Conservation (phyloP, 1,140 invertebrate genomes). For the Cotesia glomerata region DNA sequence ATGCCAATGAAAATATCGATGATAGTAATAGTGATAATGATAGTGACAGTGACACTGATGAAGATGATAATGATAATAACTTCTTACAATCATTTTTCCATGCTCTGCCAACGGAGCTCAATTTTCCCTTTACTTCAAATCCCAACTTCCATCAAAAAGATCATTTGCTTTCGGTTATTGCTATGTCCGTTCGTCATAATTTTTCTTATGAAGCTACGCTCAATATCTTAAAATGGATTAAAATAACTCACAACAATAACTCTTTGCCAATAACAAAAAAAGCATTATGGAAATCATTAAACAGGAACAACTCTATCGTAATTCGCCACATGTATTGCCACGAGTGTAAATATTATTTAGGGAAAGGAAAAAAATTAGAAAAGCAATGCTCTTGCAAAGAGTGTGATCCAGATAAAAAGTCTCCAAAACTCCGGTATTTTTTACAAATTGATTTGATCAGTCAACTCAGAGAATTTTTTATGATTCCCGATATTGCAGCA, state of each 20-base stretch:
- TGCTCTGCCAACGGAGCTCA: too few species aligned
- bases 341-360: constrained; percentile 5
- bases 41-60: background rate
- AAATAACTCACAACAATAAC: background rate
- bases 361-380: background rate
- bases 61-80: background rate
- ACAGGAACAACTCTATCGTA: background rate
- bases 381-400: constrained; percentile 21
- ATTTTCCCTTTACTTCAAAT: background rate
- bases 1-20: background rate
- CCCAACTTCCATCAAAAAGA: background rate
- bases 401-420: constrained; percentile 20
- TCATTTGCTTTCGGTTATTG: background rate
- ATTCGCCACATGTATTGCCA: constrained; percentile 15
- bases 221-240: background rate
- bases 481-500: background rate
- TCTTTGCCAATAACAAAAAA: constrained; percentile 9
- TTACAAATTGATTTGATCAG: constrained; percentile 10
- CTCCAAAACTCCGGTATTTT: constrained; percentile 6
- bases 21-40: background rate
- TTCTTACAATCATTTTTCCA: background rate
- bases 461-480: constrained; percentile 21
- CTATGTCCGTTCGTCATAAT: background rate
- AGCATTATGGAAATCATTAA: background rate
- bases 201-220: background rate